Evolutionary conservation across 35 echinoderm and acorn worm species (phyloP), one percentile per base, ranked within the genome.

Genomic region (Diadema setosum): DNA sequence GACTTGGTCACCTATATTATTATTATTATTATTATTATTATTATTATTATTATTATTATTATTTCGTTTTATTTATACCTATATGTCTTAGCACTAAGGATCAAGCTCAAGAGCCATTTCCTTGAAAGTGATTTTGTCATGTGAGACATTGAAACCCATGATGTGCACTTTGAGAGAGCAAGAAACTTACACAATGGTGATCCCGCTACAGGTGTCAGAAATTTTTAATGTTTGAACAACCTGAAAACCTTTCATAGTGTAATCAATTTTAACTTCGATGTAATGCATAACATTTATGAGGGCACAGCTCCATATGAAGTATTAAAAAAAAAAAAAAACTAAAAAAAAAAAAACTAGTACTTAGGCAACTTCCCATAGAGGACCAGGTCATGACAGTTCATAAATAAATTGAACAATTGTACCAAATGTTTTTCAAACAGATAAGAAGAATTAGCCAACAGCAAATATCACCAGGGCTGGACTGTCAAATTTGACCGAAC

Each of bases 201-300:
- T 26, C n/a, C 75, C 9, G 8, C 2, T 9, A 81, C 75, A 4
- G 75, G 75, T 44, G 75, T 81, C 8, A 6, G 40, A 44, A 45
- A n/a, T 4, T 4, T 42, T 3, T 81, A 42, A 42, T 44, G 34
- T 45, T 81, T 81, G 25, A 81, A 81, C 27, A 44, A 81, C 39
- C 39, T 81, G 37, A 42, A 42, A 6, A 43, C 6, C 26, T 81
- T 81, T 44, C 75, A 81, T 81, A 44, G 24, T 81, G 75, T 81
- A 3, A 81, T 42, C 39, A 44, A 44, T 81, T 44, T 27, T 44
- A 81, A 44, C 39, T 81, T 39, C 45, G 75, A 81, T 44, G 8
- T 81, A 6, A 81, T 81, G 75, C 75, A 81, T 81, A 42, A 81
- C 25, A 81, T 81, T 44, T 43, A 43, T 42, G 75, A 81, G 25